Percentiles rank a stretch among this genome's conserved stretches.
Conservation (phyloP, 2,888 invertebrate species). For the Chymomyza procnemis region DNA sequence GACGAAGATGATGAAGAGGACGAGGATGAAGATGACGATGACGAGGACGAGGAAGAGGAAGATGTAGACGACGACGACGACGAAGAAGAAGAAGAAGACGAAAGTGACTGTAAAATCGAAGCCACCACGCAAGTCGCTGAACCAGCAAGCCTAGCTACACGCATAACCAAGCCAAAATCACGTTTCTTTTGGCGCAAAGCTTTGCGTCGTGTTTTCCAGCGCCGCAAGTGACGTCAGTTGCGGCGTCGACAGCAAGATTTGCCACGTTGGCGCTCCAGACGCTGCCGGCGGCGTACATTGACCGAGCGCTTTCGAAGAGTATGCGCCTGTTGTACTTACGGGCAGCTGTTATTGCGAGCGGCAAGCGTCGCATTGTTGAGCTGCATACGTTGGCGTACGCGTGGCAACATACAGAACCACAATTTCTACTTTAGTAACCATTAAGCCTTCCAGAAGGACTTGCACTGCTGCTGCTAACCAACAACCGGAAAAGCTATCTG, state of each 20-base stretch:
- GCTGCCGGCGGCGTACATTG: conserved; percentile 52
- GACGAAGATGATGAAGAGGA: background rate
- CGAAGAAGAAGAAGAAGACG: conserved; percentile 31
- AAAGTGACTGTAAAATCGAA: background rate
- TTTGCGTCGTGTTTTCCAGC: conserved; percentile 73
- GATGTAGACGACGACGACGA: conserved; percentile 18
- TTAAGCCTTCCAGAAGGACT: conserved; percentile 22
- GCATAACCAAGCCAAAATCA: conserved; percentile 47
- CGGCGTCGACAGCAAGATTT: conserved; percentile 62
- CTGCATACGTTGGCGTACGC: conserved; percentile 68
- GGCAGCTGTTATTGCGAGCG: conserved; percentile 54
- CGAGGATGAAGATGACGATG: background rate
- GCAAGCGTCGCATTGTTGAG: conserved; percentile 62
- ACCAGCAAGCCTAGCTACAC: background rate
- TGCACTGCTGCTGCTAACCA: background rate
- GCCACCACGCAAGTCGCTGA: background rate
- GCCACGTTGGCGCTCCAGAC: conserved; percentile 60
- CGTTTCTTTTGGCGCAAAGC: conserved; percentile 75
- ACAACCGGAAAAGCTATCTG: conserved; percentile 18
- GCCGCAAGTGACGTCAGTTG: conserved; percentile 63
- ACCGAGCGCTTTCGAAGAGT: conserved; percentile 60
- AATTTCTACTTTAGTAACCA: conserved; percentile 68
- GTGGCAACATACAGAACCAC: conserved; percentile 64
- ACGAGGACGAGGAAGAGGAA: background rate
- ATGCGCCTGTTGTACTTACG: conserved; percentile 62